Evolutionary conservation across 1,140 invertebrate genomes (phyloP).

Genomic region (Lasioglossum albipes): DNA sequence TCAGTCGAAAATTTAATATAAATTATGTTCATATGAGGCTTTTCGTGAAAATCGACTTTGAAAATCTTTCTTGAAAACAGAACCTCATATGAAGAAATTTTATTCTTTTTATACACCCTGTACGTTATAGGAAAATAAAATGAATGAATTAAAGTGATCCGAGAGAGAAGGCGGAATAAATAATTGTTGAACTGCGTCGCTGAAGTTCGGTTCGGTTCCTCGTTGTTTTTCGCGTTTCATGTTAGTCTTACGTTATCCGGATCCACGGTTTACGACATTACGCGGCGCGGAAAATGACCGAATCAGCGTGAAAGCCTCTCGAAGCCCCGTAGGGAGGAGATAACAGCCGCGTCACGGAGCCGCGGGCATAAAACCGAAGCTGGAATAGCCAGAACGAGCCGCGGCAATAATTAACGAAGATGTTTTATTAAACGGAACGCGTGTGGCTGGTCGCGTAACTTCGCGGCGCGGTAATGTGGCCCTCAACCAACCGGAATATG

Average conservation of each 20-base stretch:
- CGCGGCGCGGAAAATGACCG: constrained; percentile 13
- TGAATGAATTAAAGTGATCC: neutral
- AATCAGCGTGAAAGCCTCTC: constrained; percentile 34
- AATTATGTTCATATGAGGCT: too few relatives aligned
- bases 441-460: neutral
- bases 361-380: constrained; percentile 15
- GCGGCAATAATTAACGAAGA: constrained; percentile 41
- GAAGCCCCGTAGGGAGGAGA: neutral
- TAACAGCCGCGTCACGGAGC: constrained; percentile 19
- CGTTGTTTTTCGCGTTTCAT: neutral
- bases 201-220: neutral
- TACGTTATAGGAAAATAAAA: too few relatives aligned
- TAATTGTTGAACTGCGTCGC: neutral
- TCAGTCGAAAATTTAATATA: too few relatives aligned
- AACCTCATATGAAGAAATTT: too few relatives aligned
- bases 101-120: too few relatives aligned
- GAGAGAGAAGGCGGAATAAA: neutral
- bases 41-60: too few relatives aligned
- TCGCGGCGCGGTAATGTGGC: neutral
- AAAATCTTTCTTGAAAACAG: too few relatives aligned
- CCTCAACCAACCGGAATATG: too few relatives aligned
- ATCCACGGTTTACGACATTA: constrained; percentile 30
- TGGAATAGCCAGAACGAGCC: constrained; percentile 13
- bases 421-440: constrained; percentile 39
- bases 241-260: neutral